Conservation (phyloP, 2,113 vertebrate genomes). For the Turdus rufiventris region DNA sequence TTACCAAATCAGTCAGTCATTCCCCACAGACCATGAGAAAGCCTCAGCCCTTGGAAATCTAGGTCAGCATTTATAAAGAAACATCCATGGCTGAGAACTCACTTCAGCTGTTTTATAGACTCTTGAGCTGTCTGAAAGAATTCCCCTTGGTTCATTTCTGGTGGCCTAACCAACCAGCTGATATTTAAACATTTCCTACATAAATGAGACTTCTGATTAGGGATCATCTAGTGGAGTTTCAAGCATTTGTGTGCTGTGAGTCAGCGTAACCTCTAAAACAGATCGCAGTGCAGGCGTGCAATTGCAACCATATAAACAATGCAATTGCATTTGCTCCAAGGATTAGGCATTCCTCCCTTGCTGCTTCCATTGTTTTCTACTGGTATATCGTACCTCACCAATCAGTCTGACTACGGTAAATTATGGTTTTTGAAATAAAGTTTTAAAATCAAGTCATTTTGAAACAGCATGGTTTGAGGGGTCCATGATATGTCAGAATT, state of each 20-base stretch:
- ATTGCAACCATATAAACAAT: neutral
- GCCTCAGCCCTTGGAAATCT: neutral
- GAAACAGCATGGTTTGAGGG: neutral
- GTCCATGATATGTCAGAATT: neutral
- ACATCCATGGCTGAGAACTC: neutral
- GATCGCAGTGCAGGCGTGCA: neutral
- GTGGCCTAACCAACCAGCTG: neutral
- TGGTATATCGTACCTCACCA: neutral
- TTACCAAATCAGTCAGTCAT: neutral
- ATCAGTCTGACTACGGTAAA: neutral
- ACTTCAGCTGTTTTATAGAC: neutral
- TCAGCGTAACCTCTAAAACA: neutral
- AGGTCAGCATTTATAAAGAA: neutral
- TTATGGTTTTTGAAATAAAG: neutral
- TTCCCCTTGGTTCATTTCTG: neutral
- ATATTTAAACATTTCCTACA: neutral
- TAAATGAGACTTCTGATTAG: neutral
- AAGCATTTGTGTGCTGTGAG: neutral
- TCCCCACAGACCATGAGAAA: neutral
- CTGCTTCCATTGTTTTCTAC: neutral
- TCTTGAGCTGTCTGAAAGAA: neutral
- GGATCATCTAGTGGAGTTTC: neutral
- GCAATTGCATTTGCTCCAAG: neutral
- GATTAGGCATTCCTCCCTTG: neutral
- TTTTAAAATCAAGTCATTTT: neutral